Conservation (phyloP, 2,113 vertebrate species). For the Lipotes vexillifer region DNA sequence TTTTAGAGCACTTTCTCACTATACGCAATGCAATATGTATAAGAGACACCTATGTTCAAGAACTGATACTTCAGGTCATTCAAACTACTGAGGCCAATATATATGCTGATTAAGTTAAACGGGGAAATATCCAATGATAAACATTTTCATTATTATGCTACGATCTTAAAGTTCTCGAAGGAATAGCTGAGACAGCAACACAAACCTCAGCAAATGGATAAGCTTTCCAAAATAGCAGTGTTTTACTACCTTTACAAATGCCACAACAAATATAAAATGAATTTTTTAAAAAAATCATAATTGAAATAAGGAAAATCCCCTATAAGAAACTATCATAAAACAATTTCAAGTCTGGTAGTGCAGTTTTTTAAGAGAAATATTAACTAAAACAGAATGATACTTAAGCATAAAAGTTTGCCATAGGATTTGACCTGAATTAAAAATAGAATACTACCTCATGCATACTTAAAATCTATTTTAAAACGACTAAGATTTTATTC, state of each 20-base stretch:
- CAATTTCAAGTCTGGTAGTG: background rate
- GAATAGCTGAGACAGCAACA: background rate
- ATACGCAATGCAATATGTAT: background rate
- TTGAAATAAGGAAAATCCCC: background rate
- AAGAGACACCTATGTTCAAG: background rate
- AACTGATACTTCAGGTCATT: background rate
- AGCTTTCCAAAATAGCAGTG: background rate
- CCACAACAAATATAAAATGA: background rate
- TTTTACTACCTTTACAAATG: background rate
- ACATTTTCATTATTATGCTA: background rate
- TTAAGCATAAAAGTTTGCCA: background rate
- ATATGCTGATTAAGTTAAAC: background rate
- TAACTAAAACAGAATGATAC: background rate
- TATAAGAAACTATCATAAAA: background rate
- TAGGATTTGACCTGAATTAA: background rate
- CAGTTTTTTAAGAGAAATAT: background rate
- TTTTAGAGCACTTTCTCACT: background rate
- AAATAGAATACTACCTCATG: background rate
- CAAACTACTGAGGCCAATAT: background rate
- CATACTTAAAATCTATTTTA: background rate
- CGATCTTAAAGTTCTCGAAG: background rate
- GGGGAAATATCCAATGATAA: background rate
- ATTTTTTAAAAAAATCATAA: background rate
- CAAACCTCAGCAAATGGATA: background rate
- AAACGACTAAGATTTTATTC: background rate